phyloP scores from a whole-genome alignment of 2,888 invertebrate genomes.

The Abrostola triplasia region DNA sequence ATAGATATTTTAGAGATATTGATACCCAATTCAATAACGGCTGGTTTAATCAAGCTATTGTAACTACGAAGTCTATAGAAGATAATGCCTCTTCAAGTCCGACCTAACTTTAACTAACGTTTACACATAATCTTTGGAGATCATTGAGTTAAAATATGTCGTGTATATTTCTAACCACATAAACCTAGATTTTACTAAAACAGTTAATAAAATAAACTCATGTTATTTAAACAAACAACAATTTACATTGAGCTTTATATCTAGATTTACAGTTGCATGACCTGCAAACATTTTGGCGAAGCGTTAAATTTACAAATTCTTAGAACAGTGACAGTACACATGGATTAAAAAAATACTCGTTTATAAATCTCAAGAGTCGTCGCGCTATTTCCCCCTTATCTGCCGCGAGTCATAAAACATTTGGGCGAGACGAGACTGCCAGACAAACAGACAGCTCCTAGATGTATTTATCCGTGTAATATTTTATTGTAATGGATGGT shows the following conservation, averaged over 20 bases:
- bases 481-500: slow-evolving; percentile 18
- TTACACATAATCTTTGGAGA: too few species aligned
- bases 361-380: slow-evolving; percentile 36
- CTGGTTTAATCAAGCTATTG: too few species aligned
- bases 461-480: slow-evolving; percentile 24
- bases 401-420: slow-evolving; percentile 47
- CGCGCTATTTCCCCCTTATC: slow-evolving; percentile 52
- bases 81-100: too few species aligned
- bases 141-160: too few species aligned
- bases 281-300: slow-evolving; percentile 13
- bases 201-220: too few species aligned
- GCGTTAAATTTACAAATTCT: slow-evolving; percentile 13
- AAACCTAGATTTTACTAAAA: too few species aligned
- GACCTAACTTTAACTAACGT: too few species aligned
- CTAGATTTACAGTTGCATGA: slow-evolving; percentile 30
- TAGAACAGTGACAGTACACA: slow-evolving; percentile 1
- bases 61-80: too few species aligned
- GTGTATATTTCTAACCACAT: too few species aligned
- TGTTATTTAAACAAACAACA: too few species aligned
- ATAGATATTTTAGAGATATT: too few species aligned
- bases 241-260: slow-evolving; percentile 17
- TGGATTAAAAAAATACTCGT: slow-evolving; percentile 1
- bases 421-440: slow-evolving; percentile 36
- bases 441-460: slow-evolving; percentile 25
- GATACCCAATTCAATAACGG: too few species aligned